Evolutionary conservation across 2,888 invertebrate genomes (phyloP).

Genomic region (Gonocerus acuteangulatus): DNA sequence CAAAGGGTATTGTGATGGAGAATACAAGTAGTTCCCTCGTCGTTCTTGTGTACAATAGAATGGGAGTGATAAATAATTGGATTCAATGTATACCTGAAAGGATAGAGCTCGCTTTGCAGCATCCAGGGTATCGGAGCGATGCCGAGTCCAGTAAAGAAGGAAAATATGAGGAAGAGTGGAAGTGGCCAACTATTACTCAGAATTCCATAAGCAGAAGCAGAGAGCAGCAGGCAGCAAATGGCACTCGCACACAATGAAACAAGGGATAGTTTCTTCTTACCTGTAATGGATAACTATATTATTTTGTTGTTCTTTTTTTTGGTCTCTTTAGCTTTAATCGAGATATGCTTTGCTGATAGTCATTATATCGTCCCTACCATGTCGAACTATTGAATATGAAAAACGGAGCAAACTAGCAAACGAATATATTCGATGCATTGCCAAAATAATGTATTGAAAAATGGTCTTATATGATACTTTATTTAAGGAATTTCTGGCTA

Average conservation of each 20-base stretch:
- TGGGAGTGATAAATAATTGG: not conserved
- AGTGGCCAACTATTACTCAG: conserved; percentile 45
- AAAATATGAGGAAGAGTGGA: conserved; percentile 45
- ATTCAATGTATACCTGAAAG: conserved; percentile 46
- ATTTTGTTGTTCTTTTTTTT: not conserved
- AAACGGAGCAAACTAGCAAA: too few species aligned
- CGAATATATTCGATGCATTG: too few species aligned
- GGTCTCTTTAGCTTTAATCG: too few species aligned
- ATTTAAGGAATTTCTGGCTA: too few species aligned
- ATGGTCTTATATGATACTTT: too few species aligned
- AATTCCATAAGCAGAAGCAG: conserved; percentile 18
- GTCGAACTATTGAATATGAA: too few species aligned
- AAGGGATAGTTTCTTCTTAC: conserved; percentile 47
- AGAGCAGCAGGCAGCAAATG: conserved; percentile 14
- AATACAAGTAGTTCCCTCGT: too few species aligned
- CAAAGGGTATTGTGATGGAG: too few species aligned
- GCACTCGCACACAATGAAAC: conserved; percentile 46
- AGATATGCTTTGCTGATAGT: too few species aligned
- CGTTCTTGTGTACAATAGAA: too few species aligned
- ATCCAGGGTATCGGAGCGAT: conserved; percentile 50
- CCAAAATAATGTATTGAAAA: too few species aligned
- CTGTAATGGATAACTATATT: conserved; percentile 20
- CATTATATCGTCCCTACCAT: too few species aligned
- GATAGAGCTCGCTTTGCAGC: conserved; percentile 52
- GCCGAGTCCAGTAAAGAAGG: conserved; percentile 45